Base-by-base conservation (phyloP, 2,888 invertebrate genomes). In the Diloba caeruleocephala region DNA sequence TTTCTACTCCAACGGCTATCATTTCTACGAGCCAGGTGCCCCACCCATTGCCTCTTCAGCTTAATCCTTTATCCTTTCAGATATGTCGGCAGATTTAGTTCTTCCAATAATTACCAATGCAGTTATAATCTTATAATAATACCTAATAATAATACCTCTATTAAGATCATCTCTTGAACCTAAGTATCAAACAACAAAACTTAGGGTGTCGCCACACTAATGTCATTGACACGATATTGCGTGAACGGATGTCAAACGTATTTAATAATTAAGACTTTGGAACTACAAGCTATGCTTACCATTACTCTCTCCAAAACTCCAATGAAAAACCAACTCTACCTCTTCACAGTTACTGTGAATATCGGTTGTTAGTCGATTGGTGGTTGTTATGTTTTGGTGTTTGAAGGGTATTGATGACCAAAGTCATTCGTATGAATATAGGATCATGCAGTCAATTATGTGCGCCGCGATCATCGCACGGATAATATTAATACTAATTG, bases 161-260 rank as follows among this genome's bases (percentile, higher is more conserved):
- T 36, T 9, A 13, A 13, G 8, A 21, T 34, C 10, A 21, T 19
- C 5, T 32, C 14, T 14, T 13, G 21, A 28, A 32, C 5, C 42
- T 34, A 61, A 46, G 31, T 60, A 54, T 19, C 23, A 44, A 37
- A 42, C 29, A 66, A 69, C 60, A 50, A 49, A 69, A 53, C 60
- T 72, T 58, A 64, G 66, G 71, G 67, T 71, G 66, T 68, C 53
- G 56, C 49, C 55, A 66, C 65, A 71, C 51, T 67, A 79, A 71
- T 76, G 77, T 81, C 81, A 67, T 75, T 81, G 81, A 78, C 81
- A 79, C 81, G 61, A 51, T 70, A 69, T 72, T 63, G 81, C 78
- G 78, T 72, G 75, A 79, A 81, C 81, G 82, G 81, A 82, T 83
- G 82, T 82, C 80, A 83, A 84, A 81, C 78, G 79, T 82, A 84